A percentile compares a stretch with the other conserved stretches of the same genome.
These are phyloP conservation scores for Lepus oiostolus DNA, from an alignment of 2,797 vertebrate species.

Conservation along the genomic window DNA sequence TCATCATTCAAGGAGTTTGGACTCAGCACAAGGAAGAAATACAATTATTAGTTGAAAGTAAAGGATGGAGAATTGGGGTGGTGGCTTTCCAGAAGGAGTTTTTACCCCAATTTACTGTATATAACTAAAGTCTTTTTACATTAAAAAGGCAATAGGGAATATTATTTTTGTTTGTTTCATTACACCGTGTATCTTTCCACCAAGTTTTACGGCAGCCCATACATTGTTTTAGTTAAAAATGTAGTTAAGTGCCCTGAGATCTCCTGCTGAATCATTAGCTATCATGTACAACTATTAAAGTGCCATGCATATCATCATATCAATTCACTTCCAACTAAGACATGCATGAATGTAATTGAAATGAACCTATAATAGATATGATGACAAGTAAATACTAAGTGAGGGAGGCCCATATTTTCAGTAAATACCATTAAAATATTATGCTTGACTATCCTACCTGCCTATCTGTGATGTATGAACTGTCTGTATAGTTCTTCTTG, in stretches of 20 bases:
- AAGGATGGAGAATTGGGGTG: not conserved
- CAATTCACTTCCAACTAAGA: slow-evolving; percentile 30
- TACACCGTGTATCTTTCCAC: not conserved
- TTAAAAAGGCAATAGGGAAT: not conserved
- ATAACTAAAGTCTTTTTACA: not conserved
- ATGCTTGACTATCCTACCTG: slow-evolving; percentile 72
- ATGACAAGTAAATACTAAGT: not conserved
- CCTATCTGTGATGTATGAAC: slow-evolving; percentile 77
- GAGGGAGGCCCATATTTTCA: slow-evolving; percentile 73
- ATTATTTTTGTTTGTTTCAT: slow-evolving; percentile 24
- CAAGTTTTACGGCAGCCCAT: not conserved
- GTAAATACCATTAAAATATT: slow-evolving; percentile 68
- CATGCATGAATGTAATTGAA: not conserved
- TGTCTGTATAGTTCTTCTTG: slow-evolving; percentile 80
- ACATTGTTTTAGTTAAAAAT: not conserved
- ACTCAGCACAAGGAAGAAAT: not conserved
- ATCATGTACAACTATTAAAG: slow-evolving; percentile 52
- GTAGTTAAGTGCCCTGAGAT: not conserved
- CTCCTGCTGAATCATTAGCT: not conserved
- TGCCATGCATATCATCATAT: not conserved
- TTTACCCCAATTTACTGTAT: not conserved
- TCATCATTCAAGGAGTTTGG: slow-evolving; percentile 59
- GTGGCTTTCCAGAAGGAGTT: not conserved
- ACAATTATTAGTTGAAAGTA: not conserved
- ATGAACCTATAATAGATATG: not conserved